Evolutionary conservation across 2,797 vertebrate genomes (phyloP).

Genomic region (Cyclopterus lumpus): DNA sequence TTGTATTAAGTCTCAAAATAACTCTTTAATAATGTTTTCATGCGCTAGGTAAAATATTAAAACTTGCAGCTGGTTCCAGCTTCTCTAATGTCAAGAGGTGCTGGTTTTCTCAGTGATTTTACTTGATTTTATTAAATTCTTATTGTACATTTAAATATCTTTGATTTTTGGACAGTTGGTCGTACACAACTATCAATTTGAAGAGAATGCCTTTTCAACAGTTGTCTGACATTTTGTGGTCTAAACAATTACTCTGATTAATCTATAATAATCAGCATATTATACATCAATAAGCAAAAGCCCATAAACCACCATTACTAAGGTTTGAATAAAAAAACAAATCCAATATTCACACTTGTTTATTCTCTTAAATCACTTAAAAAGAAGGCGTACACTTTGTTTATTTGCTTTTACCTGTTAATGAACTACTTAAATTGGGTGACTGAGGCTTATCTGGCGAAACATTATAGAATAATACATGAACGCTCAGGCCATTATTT

Average conservation of each 20-base stretch:
- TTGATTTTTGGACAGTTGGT: not conserved
- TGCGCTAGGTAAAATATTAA: not conserved
- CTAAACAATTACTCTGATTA: not conserved
- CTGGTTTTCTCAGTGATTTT: not conserved
- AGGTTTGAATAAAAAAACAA: not conserved
- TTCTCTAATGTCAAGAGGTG: not conserved
- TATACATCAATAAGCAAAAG: not conserved
- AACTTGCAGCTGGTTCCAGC: not conserved
- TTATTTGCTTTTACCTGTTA: not conserved
- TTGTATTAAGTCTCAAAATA: not conserved
- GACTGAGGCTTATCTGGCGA: not conserved
- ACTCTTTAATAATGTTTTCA: not conserved
- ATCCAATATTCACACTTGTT: not conserved
- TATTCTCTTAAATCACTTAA: not conserved
- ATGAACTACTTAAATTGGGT: not conserved
- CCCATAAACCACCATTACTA: not conserved
- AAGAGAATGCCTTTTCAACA: not conserved
- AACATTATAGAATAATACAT: not conserved
- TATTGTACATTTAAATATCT: not conserved
- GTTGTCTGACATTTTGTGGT: slow-evolving; percentile 6
- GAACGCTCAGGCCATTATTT: not conserved
- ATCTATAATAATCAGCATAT: not conserved
- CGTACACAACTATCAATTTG: too few species aligned
- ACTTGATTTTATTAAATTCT: not conserved
- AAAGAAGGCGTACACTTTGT: not conserved